Percentiles rank a stretch among this genome's conserved stretches.
phyloP scores from a whole-genome alignment of 2,888 invertebrate species.

The Cylloceria caligata region DNA sequence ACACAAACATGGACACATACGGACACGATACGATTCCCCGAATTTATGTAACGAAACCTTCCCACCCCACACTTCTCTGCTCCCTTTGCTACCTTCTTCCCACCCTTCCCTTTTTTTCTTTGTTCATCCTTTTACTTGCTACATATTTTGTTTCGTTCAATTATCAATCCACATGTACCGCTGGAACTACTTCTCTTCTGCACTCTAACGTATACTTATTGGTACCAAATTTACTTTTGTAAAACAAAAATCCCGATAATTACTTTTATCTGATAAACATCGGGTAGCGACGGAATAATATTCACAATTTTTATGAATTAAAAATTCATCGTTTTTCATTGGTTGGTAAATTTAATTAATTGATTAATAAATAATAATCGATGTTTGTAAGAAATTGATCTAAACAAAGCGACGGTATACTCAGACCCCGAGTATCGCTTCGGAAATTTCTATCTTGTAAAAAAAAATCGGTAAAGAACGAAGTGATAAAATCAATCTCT shows the following conservation, averaged over 20 bases:
- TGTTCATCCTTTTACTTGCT: slow-evolving; percentile 23
- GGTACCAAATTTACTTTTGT: background rate
- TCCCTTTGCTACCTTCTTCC: slow-evolving; percentile 53
- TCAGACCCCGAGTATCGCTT: no score
- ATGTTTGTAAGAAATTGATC: no score
- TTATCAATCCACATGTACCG: background rate
- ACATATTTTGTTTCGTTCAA: slow-evolving; percentile 1
- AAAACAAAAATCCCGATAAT: background rate
- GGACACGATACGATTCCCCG: slow-evolving; percentile 69
- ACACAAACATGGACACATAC: slow-evolving; percentile 21
- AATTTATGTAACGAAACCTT: slow-evolving; percentile 72
- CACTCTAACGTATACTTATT: background rate
- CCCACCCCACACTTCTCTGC: slow-evolving; percentile 25
- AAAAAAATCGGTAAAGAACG: no score
- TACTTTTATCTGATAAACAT: no score
- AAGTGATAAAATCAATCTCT: no score
- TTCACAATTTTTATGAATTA: no score
- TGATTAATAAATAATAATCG: no score
- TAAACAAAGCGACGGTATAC: no score
- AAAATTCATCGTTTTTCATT: no score
- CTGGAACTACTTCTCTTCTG: background rate
- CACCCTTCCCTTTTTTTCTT: slow-evolving; percentile 30
- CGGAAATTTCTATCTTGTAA: no score
- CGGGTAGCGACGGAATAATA: no score
- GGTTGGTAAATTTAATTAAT: no score